Evolutionary conservation across 2,888 invertebrate species (phyloP), one percentile per base, ranked within the genome.

Genomic region (Scelioninae gen. 2): DNA sequence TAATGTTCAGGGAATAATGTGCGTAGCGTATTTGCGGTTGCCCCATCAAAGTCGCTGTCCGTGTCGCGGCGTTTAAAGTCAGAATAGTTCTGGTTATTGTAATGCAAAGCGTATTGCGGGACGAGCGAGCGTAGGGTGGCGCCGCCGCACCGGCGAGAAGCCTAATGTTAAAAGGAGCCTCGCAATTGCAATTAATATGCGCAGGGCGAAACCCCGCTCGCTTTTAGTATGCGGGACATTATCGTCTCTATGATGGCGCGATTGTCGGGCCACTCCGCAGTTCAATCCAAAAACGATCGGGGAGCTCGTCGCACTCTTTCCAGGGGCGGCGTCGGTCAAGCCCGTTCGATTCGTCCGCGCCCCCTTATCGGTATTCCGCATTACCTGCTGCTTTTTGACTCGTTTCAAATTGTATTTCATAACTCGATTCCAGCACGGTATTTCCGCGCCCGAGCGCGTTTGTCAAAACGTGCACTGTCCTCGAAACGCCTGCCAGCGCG

Each of bases 201-300:
- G 75, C 78, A 71, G 64, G 70, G 78, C 68, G 78, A 73, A 58
- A 73, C 73, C 74, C 53, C 74, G 35, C 60, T 60, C 48, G 73
- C 77, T 76, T 55, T 84, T 79, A 76, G 81, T 82, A 83, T 83
- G 83, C 83, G 82, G 80, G 81, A 81, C 82, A 81, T 78, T 79
- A 78, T 79, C 78, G 78, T 75, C 73, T 78, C 78, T 78, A 80
- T 81, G 82, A 83, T 80, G 79, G 81, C 76, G 76, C 80, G 82
- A 84, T 84, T 82, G 81, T 80, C 79, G 78, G 76, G 76, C 78
- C 68, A 78, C 78, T 79, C 76, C 71, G 76, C 69, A 73, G 73
- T 74, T 77, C 79, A 75, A 80, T 80, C 78, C 76, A 74, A 53
- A 73, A 52, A 76, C 50, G 69, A 68, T 63, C 70, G 55, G 65